Evolutionary conservation across 2,888 invertebrate species (phyloP), one percentile per base, ranked within the genome.

Genomic region (Hylaea fasciaria): DNA sequence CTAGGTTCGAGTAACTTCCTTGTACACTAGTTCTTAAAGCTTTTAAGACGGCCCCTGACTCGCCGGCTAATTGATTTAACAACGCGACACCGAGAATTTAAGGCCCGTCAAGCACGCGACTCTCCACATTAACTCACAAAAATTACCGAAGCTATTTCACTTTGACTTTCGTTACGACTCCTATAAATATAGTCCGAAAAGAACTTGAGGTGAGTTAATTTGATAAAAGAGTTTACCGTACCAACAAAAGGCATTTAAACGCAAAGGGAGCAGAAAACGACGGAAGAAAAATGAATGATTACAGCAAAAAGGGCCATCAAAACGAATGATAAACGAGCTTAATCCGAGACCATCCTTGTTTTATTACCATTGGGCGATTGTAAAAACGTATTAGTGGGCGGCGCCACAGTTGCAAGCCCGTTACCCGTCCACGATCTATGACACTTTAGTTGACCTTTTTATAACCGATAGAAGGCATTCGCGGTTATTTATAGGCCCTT

Each of bases 281-380:
- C 86, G 86, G 91, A 90, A 89, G 90, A 91, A 89, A 91, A 92
- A 91, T 92, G 91, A 92, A 91, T 90, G 91, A 92, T 92, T 91
- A 90, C 88, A 82, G 89, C 91, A 91, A 91, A 91, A 91, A 91
- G 85, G 89, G 89, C 90, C 86, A 91, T 92, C 91, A 91, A 86
- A 89, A 88, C 88, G 90, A 89, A 91, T 92, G 91, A 92, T 92
- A 89, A 90, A 92, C 88, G 91, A 91, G 86, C 88, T 89, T 91
- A 91, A 91, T 91, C 89, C 88, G 77, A 82, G 85, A 64, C 80
- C 84, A 87, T 91, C 90, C 87, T 86, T 89, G 91, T 91, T 92
- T 91, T 91, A 91, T 91, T 91, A 86, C 89, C 85, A 74, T 74
- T 78, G 85, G 86, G 82, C 90, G 89, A 91, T 91, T 91, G 91